Evolutionary conservation across 2,888 invertebrate species (phyloP), one percentile per base, ranked within the genome.

Genomic region (Amitus sp.): DNA sequence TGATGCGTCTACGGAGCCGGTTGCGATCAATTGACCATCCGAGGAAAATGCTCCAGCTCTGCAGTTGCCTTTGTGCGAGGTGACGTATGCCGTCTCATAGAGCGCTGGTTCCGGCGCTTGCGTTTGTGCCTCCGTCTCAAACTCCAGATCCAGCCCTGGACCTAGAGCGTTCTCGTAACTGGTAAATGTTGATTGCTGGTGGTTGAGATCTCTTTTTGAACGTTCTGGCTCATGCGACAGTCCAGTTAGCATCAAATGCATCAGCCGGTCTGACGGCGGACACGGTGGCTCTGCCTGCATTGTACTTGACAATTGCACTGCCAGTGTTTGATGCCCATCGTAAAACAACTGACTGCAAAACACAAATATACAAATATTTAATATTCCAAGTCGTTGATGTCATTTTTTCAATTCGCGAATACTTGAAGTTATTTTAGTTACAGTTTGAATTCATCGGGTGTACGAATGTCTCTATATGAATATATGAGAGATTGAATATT

Each of bases 1-100:
- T 99, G 98, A 98, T 1, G 98, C 96, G 83, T 99, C 99, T 0
- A 95, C 96, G 69, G 98, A 98, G 10, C 98, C 99, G 0, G 98
- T 99, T 0, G 99, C 99, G 9, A 98, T 95, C 0, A 99, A 84
- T 68, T 96, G 95, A 0, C 98, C 98, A 83, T 97, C 97, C 6
- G 89, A 86, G 65, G 96, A 97, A 82, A 99, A 99, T 2, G 96
- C 96, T 4, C 97, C 98, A 0, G 98, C 93, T 50, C 98, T 86
- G 68, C 98, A 99, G 53, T 94, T 91, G 72, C 94, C 96, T 84
- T 98, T 98, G 83, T 99, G 98, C 2, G 97, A 95, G 1, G 99
- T 99, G 28, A 99, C 96, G 78, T 98, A 99, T 0, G 98, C 98
- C 0, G 99, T 99, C 84, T 99, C 98, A 79, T 99, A 99, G 7